These are phyloP conservation scores for Zoroaster sp. DNA, from an alignment of 53 echinoderm and acorn worm genomes.

Conservation along the genomic window DNA sequence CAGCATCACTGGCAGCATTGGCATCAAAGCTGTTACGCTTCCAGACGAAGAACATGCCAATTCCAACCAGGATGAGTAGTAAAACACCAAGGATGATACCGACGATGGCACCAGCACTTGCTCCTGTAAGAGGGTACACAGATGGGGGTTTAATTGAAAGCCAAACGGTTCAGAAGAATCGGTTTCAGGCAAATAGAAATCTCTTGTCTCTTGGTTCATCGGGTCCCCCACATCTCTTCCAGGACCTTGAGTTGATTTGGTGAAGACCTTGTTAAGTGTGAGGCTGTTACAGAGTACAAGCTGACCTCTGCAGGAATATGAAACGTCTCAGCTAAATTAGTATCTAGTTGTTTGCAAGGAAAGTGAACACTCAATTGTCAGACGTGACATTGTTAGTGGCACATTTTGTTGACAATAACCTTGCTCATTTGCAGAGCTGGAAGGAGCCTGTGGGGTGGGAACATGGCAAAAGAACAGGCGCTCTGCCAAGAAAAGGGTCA, in stretches of 20 bases:
- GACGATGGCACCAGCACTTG: slow-evolving; percentile 14
- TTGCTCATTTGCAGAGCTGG: too few species aligned
- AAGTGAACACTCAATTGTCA: too few species aligned
- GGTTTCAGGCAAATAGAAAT: not conserved
- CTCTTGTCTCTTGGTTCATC: not conserved
- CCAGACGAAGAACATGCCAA: slow-evolving; percentile 16
- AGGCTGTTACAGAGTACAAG: not conserved
- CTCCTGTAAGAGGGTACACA: not conserved
- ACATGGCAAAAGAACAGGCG: too few species aligned
- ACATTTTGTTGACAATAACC: too few species aligned
- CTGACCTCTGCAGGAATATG: not conserved
- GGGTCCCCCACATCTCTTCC: too few species aligned
- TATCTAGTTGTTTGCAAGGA: too few species aligned
- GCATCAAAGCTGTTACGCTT: not conserved
- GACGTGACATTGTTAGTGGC: too few species aligned
- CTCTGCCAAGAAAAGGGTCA: too few species aligned
- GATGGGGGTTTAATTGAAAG: not conserved
- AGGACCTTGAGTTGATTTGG: too few species aligned
- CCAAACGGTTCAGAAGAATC: not conserved
- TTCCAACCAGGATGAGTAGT: slow-evolving; percentile 1
- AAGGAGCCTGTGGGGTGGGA: too few species aligned
- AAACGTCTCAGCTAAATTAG: too few species aligned
- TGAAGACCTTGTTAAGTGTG: too few species aligned
- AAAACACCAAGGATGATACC: slow-evolving; percentile 28
- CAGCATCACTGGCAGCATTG: not conserved